Conservation (phyloP, 2,113 vertebrate genomes). For the Tor tambroides region DNA sequence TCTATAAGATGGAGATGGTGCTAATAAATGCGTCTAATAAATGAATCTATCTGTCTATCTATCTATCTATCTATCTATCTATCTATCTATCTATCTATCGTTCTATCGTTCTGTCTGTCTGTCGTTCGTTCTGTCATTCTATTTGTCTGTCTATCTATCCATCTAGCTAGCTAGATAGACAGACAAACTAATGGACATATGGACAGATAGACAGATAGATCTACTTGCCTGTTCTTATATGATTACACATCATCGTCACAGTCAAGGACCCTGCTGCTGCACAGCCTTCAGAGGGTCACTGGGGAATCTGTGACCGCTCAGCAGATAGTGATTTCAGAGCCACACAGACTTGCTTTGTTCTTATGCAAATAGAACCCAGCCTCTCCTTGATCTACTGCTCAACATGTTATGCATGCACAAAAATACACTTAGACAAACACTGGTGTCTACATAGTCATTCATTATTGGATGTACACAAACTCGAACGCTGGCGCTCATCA, state of each 20-base stretch:
- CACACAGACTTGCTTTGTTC: slow-evolving; percentile 38
- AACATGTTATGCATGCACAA: background rate
- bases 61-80: too few relatives aligned
- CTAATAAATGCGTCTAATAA: too few relatives aligned
- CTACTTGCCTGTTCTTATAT: slow-evolving; percentile 18
- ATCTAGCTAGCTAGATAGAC: background rate
- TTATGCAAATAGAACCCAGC: slow-evolving; percentile 38
- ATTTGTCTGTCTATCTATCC: background rate
- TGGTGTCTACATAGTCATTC: slow-evolving; percentile 4
- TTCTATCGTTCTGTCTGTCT: too few relatives aligned
- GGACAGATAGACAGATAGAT: background rate
- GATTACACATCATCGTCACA: slow-evolving; percentile 29
- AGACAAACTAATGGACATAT: slow-evolving; percentile 3
- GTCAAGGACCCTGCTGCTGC: slow-evolving; percentile 54
- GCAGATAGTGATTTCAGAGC: background rate
- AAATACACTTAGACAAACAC: background rate
- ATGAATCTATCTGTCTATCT: too few relatives aligned
- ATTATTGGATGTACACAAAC: slow-evolving; percentile 4
- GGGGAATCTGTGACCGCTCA: slow-evolving; percentile 25
- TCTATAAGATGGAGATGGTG: background rate
- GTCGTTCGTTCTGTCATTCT: too few relatives aligned
- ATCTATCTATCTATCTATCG: too few relatives aligned
- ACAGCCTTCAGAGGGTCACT: slow-evolving; percentile 34
- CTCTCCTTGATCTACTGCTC: background rate
- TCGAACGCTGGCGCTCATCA: slow-evolving; percentile 46